Base-by-base conservation (phyloP, 2,888 invertebrate genomes). In the Blastobasis adustella region DNA sequence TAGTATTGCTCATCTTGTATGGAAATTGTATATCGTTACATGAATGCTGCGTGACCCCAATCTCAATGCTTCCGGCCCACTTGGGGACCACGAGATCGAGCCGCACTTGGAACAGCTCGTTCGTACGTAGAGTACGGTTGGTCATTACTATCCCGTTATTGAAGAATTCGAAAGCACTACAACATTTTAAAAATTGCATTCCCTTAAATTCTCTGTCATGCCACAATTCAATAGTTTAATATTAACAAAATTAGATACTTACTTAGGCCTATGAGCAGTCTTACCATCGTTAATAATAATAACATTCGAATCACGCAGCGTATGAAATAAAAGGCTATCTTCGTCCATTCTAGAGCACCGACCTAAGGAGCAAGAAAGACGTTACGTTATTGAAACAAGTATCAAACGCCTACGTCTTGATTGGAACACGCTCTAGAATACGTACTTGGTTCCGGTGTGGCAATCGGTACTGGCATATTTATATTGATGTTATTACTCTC, bases 11-110 rank as follows among this genome's bases (percentile, higher is more conserved):
- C 97, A 98, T 97, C 47, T 96, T 98, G 67, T 96, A 97, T 37
- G 97, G 97, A 86, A 95, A 96, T 63, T 96, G 94, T 57, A 96
- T 85, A 71, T 96, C 95, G 50, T 93, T 93, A 1, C 97, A 96
- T 60, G 94, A 93, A 81, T 97, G 96, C 54, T 96, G 96, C 50
- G 98, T 98, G 54, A 97, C 95, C 59, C 96, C 96, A 79, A 96
- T 95, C 89, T 98, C 98, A 61, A 98, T 95, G 45, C 96, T 96
- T 42, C 98, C 98, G 40, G 97, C 96, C 98, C 98, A 98, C 80
- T 97, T 96, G 37, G 95, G 94, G 37, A 98, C 95, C 67, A 98
- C 94, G 68, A 95, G 92, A 73, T 98, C 98, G 52, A 98, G 89
- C 50, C 95, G 90, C 51, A 98, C 96, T 90, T 98, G 97, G 82